Conservation (phyloP, 2,888 invertebrate genomes). For the Drosophila lutescens region DNA sequence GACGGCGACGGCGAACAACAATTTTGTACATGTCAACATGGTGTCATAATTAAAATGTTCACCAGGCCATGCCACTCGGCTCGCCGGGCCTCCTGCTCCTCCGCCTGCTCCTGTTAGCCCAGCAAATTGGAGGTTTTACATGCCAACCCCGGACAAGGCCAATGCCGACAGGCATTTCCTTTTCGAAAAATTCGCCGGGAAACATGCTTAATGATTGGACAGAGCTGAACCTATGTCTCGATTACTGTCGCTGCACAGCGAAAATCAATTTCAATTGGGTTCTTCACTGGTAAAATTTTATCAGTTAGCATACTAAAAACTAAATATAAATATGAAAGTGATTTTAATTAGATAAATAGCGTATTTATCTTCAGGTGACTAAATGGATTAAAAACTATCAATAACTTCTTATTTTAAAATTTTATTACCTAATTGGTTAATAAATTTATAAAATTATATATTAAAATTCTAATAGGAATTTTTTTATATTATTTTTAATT, state of each 20-base stretch:
- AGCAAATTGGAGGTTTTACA: slow-evolving; percentile 58
- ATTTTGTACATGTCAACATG: slow-evolving; percentile 75
- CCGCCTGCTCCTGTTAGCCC: slow-evolving; percentile 20
- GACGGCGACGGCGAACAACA: slow-evolving; percentile 62
- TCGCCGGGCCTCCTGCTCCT: background rate
- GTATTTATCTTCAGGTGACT: too few relatives aligned
- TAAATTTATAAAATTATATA: too few relatives aligned
- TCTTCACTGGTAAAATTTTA: background rate
- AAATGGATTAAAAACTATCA: too few relatives aligned
- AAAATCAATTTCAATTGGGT: background rate
- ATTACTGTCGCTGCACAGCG: background rate
- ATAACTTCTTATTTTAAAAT: too few relatives aligned
- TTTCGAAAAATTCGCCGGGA: slow-evolving; percentile 52
- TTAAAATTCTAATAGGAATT: too few relatives aligned
- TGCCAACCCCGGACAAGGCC: slow-evolving; percentile 42
- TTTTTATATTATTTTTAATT: too few relatives aligned
- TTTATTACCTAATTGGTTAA: too few relatives aligned
- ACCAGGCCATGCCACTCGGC: slow-evolving; percentile 40
- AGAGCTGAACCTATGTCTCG: slow-evolving; percentile 13
- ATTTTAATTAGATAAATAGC: background rate
- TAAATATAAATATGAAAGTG: too few relatives aligned
- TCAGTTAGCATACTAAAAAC: background rate
- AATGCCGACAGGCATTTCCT: slow-evolving; percentile 50
- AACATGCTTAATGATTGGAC: slow-evolving; percentile 66
- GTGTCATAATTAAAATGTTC: slow-evolving; percentile 80